phyloP scores from a whole-genome alignment of 2,797 vertebrate species.

The Propithecus deckenii region DNA sequence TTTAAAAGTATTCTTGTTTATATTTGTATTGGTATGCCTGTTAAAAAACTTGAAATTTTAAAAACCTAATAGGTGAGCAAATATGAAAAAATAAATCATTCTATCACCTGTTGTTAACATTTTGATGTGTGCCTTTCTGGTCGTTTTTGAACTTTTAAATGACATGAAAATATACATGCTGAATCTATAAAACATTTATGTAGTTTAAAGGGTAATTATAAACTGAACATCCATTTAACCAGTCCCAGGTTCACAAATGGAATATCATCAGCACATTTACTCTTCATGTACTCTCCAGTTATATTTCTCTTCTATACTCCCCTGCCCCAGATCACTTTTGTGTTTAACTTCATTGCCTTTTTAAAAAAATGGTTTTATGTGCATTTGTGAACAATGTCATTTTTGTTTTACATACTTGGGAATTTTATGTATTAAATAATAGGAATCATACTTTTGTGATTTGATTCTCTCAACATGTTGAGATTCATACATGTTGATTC shows the following conservation, averaged over 20 bases:
- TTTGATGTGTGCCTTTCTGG: neutral
- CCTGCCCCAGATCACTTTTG: neutral
- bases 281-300: neutral
- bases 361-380: neutral
- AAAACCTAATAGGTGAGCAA: constrained; percentile 19
- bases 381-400: neutral
- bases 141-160: constrained; percentile 3
- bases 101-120: neutral
- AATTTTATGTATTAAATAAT: neutral
- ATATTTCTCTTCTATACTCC: neutral
- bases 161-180: neutral
- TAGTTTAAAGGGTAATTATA: constrained; percentile 23
- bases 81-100: neutral
- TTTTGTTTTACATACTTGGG: constrained; percentile 12
- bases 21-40: neutral
- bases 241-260: neutral
- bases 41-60: neutral
- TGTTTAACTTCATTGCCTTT: neutral
- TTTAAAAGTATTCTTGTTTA: constrained; percentile 11
- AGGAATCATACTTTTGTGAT: neutral
- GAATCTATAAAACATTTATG: neutral
- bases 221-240: neutral
- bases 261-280: neutral
- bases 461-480: neutral
- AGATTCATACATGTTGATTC: neutral